These are phyloP conservation scores for Homalodisca vitripennis DNA, from an alignment of 1,140 invertebrate species.

Conservation along the genomic window DNA sequence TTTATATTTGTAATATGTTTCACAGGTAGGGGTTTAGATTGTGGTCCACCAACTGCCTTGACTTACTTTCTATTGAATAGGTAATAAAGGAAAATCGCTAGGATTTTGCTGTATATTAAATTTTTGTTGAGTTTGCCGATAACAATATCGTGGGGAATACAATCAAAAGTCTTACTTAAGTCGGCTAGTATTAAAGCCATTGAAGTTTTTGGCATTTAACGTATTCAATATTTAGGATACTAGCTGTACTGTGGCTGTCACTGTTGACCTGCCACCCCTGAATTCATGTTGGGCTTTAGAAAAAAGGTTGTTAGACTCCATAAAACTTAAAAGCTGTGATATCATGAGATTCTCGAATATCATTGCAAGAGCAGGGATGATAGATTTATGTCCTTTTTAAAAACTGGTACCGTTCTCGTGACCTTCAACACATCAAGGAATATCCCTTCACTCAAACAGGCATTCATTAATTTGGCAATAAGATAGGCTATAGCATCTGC, in stretches of 20 bases:
- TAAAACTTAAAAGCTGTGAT: not conserved
- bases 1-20: too few species aligned
- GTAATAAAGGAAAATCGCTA: not conserved
- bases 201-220: not conserved
- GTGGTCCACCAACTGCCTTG: not conserved
- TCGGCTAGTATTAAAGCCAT: not conserved
- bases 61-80: not conserved
- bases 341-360: not conserved
- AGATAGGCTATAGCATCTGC: not conserved
- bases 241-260: not conserved
- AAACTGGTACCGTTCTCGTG: slow-evolving; percentile 10
- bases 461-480: not conserved
- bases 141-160: not conserved
- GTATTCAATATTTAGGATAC: not conserved
- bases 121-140: not conserved
- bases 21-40: too few species aligned
- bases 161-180: too few species aligned
- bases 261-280: too few species aligned
- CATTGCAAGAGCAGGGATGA: not conserved
- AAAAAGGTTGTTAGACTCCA: not conserved
- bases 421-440: slow-evolving; percentile 7
- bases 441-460: not conserved
- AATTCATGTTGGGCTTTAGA: not conserved
- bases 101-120: not conserved
- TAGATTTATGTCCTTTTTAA: slow-evolving; percentile 5